Conservation (phyloP, 2,113 vertebrate genomes). For the Opisthocomus hoazin region DNA sequence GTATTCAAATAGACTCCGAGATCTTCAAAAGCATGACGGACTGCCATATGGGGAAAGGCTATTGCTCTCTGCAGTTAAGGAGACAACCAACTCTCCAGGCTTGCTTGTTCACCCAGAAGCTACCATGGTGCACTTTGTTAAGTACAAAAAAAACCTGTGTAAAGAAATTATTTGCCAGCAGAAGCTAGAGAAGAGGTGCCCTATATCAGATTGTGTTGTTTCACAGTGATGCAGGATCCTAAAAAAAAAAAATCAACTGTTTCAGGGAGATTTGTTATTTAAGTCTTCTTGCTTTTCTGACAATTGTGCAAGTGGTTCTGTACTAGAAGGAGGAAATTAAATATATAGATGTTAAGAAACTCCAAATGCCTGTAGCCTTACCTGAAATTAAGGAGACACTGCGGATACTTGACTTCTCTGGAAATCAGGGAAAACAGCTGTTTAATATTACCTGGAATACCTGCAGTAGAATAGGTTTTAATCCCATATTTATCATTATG, state of each 20-base stretch:
- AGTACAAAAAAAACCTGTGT: not conserved
- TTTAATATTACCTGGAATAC: not conserved
- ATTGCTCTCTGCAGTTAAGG: not conserved
- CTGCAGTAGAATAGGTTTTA: not conserved
- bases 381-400: not conserved
- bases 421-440: not conserved
- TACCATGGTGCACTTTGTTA: not conserved
- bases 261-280: not conserved
- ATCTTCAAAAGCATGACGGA: not conserved
- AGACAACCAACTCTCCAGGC: not conserved
- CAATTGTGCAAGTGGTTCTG: not conserved
- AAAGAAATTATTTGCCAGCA: not conserved
- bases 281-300: not conserved
- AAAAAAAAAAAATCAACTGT: not conserved
- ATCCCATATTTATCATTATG: not conserved
- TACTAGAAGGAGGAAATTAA: not conserved
- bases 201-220: not conserved
- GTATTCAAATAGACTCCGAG: not conserved
- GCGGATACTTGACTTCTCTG: not conserved
- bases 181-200: not conserved
- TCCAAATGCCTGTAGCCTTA: not conserved
- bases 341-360: not conserved
- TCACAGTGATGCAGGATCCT: not conserved
- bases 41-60: not conserved
- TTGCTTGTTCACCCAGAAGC: not conserved